Base-by-base conservation (phyloP, 2,797 vertebrate genomes). In the Pantherophis vulpinus region DNA sequence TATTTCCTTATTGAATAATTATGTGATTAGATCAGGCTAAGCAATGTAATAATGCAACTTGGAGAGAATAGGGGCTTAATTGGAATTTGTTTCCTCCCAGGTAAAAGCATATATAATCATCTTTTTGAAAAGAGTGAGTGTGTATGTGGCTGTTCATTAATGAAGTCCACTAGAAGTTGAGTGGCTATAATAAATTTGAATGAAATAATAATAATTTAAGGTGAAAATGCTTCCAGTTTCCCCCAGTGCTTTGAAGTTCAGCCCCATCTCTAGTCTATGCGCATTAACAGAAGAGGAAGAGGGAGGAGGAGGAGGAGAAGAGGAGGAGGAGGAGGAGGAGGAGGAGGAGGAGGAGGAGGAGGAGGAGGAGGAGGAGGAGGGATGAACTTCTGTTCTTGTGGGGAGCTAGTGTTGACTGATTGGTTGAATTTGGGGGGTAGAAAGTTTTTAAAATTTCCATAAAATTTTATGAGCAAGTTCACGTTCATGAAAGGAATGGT, bases 1-100 rank as follows among this genome's bases (percentile, higher is more conserved):
- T 92, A 93, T 94, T 95, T 95, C 90, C 87, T 93, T 96, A 94
- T 91, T 93, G 58, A 90, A 79, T 87, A 94, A 96, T 94, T 95
- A 96, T 86, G 88, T 83, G 94, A 91, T 56, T 88, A 96, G 88
- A 66, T 88, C 94, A 92, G n/a, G 74, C 94, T 91, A 94, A 92
- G 87, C 63, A 87, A 87, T 94, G 51, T 87, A 92, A 95, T 91
- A 95, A 93, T 60, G 95, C 18, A 51, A 95, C 89, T 83, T 86
- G 74, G 94, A 89, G 11, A 93, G 87, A 92, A 37, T 29, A 93
- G 89, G 94, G 59, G 94, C 90, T 94, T 94, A 96, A 95, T 95
- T 95, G 93, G 23, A 16, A 94, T 88, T 1, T 66, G 59, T 51
- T 95, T 95, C 42, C 54, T 91, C 86, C 27, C 51, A 5, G 90